phyloP scores from a whole-genome alignment of 2,113 vertebrate species.

The Grantiella picta region DNA sequence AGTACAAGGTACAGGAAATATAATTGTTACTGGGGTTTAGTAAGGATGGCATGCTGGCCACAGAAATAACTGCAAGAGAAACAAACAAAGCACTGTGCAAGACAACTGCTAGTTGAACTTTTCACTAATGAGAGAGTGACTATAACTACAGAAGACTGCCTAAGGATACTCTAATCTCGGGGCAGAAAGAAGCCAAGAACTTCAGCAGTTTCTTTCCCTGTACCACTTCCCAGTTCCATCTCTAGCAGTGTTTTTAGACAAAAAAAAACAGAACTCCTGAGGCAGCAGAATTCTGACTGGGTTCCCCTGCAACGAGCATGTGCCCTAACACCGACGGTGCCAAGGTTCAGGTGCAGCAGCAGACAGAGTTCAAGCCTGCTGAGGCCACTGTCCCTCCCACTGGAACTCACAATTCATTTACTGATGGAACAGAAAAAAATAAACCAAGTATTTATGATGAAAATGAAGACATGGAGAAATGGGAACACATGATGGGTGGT shows the following conservation, averaged over 20 bases:
- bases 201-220: not conserved
- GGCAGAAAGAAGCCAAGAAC: not conserved
- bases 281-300: not conserved
- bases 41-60: not conserved
- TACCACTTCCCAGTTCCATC: not conserved
- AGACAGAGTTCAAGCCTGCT: not conserved
- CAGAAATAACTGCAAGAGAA: not conserved
- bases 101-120: not conserved
- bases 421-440: not conserved
- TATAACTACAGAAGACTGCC: not conserved
- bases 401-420: not conserved
- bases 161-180: not conserved
- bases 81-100: not conserved
- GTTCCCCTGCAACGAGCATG: accelerated
- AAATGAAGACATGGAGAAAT: not conserved
- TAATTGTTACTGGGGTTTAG: not conserved
- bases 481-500: not conserved
- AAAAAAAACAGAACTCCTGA: not conserved
- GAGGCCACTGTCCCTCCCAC: not conserved
- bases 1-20: not conserved
- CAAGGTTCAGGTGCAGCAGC: not conserved
- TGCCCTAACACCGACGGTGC: not conserved
- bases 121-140: not conserved
- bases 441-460: accelerated
- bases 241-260: not conserved